A percentile compares a stretch with the other conserved stretches of the same genome.
phyloP scores from a whole-genome alignment of 1,140 invertebrate species.

The Proctacanthus coquilletti region DNA sequence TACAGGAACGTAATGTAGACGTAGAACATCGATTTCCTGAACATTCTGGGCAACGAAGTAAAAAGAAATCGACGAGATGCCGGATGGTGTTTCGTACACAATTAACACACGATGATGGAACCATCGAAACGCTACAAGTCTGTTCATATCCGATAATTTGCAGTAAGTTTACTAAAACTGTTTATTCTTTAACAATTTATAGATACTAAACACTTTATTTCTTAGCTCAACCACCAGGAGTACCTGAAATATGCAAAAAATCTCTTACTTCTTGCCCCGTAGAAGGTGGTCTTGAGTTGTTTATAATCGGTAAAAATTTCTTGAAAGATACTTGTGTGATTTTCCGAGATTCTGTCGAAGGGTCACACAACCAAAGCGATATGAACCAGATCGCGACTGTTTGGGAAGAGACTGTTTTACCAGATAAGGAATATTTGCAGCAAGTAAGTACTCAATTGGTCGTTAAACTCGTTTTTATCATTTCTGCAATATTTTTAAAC shows the following conservation, averaged over 20 bases:
- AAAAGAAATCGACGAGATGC: constrained; percentile 88
- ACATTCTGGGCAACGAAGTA: constrained; percentile 52
- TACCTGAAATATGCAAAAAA: constrained; percentile 90
- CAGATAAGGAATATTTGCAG: constrained; percentile 71
- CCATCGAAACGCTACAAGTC: constrained; percentile 71
- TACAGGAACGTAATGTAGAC: constrained; percentile 92
- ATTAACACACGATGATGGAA: constrained; percentile 56
- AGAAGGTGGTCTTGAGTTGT: constrained; percentile 75
- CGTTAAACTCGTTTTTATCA: too few species aligned
- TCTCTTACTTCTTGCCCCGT: constrained; percentile 65
- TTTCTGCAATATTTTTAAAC: too few species aligned
- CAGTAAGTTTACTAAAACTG: constrained; percentile 55
- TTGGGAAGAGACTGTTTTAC: constrained; percentile 63
- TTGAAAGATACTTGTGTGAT: constrained; percentile 82
- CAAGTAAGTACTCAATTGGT: constrained; percentile 38
- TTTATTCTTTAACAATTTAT: background rate
- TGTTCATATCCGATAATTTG: constrained; percentile 89
- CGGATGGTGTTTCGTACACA: constrained; percentile 86
- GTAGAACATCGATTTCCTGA: constrained; percentile 85
- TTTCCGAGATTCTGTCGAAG: constrained; percentile 52
- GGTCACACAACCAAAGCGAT: constrained; percentile 19
- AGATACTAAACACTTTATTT: constrained; percentile 10
- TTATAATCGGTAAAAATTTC: constrained; percentile 94
- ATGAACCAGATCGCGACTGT: constrained; percentile 28
- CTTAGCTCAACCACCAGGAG: constrained; percentile 84